phyloP scores from a whole-genome alignment of 2,888 invertebrate species.

The Litoditis marina region DNA sequence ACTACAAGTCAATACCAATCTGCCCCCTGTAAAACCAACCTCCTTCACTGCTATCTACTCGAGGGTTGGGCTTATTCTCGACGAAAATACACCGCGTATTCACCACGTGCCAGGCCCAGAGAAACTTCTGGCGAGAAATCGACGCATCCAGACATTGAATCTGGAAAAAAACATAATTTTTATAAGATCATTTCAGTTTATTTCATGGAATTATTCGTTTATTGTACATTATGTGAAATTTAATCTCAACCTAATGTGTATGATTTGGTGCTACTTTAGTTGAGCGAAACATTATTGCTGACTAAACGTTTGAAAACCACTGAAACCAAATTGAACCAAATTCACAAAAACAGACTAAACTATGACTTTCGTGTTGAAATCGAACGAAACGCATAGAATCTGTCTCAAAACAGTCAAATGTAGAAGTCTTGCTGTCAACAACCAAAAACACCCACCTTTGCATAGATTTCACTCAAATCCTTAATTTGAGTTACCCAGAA shows the following conservation, averaged over 20 bases:
- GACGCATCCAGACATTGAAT: constrained; percentile 20
- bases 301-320: too few species aligned
- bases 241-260: too few species aligned
- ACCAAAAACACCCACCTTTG: constrained; percentile 20
- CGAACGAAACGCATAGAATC: too few species aligned
- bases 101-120: constrained; percentile 61
- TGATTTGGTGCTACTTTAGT: too few species aligned
- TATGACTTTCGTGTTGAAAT: background rate
- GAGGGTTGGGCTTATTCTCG: constrained; percentile 34
- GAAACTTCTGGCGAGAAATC: constrained; percentile 20
- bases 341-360: too few species aligned
- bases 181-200: too few species aligned
- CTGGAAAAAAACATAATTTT: constrained; percentile 29
- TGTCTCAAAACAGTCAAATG: too few species aligned
- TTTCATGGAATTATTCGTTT: too few species aligned
- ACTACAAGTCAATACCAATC: background rate
- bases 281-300: too few species aligned
- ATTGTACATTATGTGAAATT: too few species aligned
- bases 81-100: constrained; percentile 52
- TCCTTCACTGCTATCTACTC: constrained; percentile 31
- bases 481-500: constrained; percentile 42
- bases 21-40: constrained; percentile 1
- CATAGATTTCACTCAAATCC: constrained; percentile 24
- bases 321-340: too few species aligned
- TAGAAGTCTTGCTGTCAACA: too few species aligned